Evolutionary conservation across 2,113 vertebrate genomes (phyloP).

Genomic region (Rhinopomastus cyanomelas): DNA sequence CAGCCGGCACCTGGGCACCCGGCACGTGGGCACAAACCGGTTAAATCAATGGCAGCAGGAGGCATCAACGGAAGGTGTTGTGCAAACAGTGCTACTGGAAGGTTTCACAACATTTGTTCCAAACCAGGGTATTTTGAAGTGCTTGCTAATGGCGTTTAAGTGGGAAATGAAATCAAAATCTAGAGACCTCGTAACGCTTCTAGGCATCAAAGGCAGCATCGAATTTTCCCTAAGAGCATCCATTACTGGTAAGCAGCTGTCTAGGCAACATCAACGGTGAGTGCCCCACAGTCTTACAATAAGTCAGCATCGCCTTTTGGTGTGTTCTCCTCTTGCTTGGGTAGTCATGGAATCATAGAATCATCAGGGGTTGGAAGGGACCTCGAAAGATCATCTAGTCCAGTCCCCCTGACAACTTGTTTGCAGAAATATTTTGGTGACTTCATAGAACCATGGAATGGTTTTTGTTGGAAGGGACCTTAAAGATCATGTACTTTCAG

Average conservation of each 20-base stretch:
- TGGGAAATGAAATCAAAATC: background rate
- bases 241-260: background rate
- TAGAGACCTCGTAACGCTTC: background rate
- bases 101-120: background rate
- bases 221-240: constrained; percentile 7
- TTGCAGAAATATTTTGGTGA: background rate
- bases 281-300: background rate
- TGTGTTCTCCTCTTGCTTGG: background rate
- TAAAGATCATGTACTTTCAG: no score
- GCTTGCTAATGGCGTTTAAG: background rate
- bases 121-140: background rate
- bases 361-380: no score
- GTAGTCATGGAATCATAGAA: no score
- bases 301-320: background rate
- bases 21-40: background rate
- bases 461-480: no score
- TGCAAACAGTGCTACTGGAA: background rate
- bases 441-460: no score
- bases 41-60: background rate
- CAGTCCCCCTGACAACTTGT: no score
- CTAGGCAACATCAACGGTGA: background rate
- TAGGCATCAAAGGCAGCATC: background rate
- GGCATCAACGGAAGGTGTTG: background rate
- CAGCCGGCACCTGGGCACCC: fast-evolving
- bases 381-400: no score